phyloP scores from a whole-genome alignment of 2,888 invertebrate species.

The Diogma glabrata region DNA sequence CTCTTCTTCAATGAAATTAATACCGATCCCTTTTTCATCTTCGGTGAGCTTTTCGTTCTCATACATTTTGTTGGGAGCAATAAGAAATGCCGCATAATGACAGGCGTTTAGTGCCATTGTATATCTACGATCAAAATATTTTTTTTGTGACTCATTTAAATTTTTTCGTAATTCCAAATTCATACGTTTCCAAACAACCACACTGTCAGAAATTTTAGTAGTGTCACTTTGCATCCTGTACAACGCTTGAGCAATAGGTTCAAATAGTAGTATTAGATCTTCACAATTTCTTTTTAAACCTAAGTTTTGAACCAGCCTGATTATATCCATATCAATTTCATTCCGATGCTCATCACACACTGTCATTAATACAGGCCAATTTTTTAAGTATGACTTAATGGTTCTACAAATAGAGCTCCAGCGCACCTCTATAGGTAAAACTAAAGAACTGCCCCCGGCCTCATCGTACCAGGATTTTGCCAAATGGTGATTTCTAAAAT shows the following conservation, averaged over 20 bases:
- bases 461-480: too few species aligned
- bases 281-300: neutral
- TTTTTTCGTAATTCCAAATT: too few species aligned
- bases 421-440: neutral
- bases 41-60: too few species aligned
- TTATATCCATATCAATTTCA: neutral
- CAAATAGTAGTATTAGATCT: neutral
- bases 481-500: too few species aligned
- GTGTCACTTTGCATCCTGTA: too few species aligned
- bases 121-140: too few species aligned
- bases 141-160: too few species aligned
- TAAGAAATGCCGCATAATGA: neutral
- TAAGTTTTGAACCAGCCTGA: too few species aligned
- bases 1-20: neutral
- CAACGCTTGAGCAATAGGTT: neutral
- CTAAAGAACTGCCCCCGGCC: neutral
- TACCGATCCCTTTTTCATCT: neutral
- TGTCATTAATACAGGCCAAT: neutral
- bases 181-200: neutral
- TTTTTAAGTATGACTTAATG: neutral
- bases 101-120: neutral
- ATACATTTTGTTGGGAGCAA: too few species aligned
- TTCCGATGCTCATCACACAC: neutral
- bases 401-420: neutral
- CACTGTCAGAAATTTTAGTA: neutral